These are phyloP conservation scores for Perccottus glenii DNA, from an alignment of 2,113 vertebrate genomes.

Conservation along the genomic window DNA sequence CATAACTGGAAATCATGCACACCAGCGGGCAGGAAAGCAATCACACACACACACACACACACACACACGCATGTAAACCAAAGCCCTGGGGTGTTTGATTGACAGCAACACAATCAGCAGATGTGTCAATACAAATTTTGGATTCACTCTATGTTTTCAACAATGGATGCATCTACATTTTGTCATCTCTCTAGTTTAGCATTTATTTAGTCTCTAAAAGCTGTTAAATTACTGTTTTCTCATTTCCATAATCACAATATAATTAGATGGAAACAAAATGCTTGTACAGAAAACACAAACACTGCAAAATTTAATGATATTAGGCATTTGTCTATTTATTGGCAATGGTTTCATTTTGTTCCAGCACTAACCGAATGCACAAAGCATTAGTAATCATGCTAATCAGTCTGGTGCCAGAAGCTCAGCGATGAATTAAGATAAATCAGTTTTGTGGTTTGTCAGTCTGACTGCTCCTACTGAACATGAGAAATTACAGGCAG, in stretches of 20 bases:
- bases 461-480: not conserved
- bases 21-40: not conserved
- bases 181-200: slow-evolving; percentile 25
- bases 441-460: slow-evolving; percentile 13
- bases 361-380: slow-evolving; percentile 19
- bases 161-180: slow-evolving; percentile 3
- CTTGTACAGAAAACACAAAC: slow-evolving; percentile 9
- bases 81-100: slow-evolving; percentile 13
- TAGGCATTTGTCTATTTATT: not conserved
- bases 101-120: slow-evolving; percentile 18
- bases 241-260: slow-evolving; percentile 46
- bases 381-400: slow-evolving; percentile 19
- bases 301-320: slow-evolving; percentile 1
- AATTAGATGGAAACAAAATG: slow-evolving; percentile 38
- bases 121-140: slow-evolving; percentile 13
- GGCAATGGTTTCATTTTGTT: slow-evolving; percentile 9
- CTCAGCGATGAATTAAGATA: slow-evolving; percentile 21
- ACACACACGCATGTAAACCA: slow-evolving; percentile 9
- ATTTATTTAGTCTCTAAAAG: slow-evolving; percentile 41
- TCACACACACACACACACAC: not conserved
- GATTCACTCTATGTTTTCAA: not conserved
- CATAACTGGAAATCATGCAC: slow-evolving; percentile 8
- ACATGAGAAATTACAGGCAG: slow-evolving; percentile 1
- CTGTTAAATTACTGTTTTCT: slow-evolving; percentile 15
- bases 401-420: slow-evolving; percentile 21